phyloP scores from a whole-genome alignment of 1,140 invertebrate genomes.

The Samia ricini region DNA sequence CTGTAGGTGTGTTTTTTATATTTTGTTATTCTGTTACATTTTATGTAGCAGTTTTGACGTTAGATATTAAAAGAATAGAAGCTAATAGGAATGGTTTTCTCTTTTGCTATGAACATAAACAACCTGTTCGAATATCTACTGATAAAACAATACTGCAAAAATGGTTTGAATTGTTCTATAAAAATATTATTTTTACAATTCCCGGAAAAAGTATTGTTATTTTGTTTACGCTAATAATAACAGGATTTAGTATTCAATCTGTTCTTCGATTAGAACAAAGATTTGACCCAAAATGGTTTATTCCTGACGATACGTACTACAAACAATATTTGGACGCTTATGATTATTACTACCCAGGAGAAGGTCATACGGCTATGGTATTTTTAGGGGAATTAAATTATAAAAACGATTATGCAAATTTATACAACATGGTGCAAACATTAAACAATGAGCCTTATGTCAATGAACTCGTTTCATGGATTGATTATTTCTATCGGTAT shows the following conservation, averaged over 20 bases:
- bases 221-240: conserved; percentile 78
- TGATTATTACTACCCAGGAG: conserved; percentile 80
- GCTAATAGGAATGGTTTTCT: conserved; percentile 82
- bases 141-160: conserved; percentile 71
- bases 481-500: conserved; percentile 80
- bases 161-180: conserved; percentile 78
- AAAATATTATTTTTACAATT: conserved; percentile 79
- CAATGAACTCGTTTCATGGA: conserved; percentile 81
- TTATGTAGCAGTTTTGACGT: conserved; percentile 86
- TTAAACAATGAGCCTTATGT: conserved; percentile 79
- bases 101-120: conserved; percentile 82
- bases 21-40: conserved; percentile 88
- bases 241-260: conserved; percentile 80
- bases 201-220: conserved; percentile 81
- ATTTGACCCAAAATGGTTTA: conserved; percentile 89
- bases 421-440: conserved; percentile 77
- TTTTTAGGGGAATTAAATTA: conserved; percentile 85
- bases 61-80: conserved; percentile 83
- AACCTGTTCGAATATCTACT: conserved; percentile 61
- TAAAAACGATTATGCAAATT: conserved; percentile 79
- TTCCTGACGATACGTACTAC: conserved; percentile 85
- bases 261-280: conserved; percentile 82
- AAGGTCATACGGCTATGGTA: conserved; percentile 82
- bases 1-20: conserved; percentile 84
- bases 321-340: conserved; percentile 79